These are phyloP conservation scores for Spongilla lacustris DNA, from an alignment of 37 sponge, comb jelly and placozoan species.

Conservation along the genomic window DNA sequence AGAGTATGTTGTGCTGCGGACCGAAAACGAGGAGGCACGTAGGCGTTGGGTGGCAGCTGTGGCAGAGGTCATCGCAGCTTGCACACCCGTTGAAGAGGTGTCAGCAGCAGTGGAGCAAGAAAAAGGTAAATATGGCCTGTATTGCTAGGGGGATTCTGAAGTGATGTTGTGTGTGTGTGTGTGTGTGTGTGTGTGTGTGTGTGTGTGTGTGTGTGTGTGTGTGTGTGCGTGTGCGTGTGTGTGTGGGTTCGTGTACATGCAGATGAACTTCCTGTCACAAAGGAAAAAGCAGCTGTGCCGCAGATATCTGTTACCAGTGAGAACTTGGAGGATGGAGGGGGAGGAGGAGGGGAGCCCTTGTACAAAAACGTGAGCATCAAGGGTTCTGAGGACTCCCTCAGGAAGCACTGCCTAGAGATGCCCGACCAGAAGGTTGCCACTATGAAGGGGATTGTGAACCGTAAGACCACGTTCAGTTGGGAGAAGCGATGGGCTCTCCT, in stretches of 20 bases:
- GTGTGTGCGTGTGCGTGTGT: slow-evolving; percentile 12
- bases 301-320: background rate
- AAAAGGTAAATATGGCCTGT: background rate
- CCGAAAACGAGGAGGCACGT: background rate
- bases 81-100: background rate
- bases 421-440: slow-evolving; percentile 38
- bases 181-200: slow-evolving; percentile 9
- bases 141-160: background rate
- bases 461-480: slow-evolving; percentile 37
- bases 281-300: background rate
- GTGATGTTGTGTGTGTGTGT: background rate
- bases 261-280: background rate
- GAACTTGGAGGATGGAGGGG: background rate
- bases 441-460: slow-evolving; percentile 53
- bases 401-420: slow-evolving; percentile 22
- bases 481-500: slow-evolving; percentile 55
- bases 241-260: background rate
- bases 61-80: slow-evolving; percentile 2
- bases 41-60: background rate
- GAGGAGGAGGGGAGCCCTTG: background rate
- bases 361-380: background rate
- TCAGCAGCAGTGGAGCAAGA: background rate
- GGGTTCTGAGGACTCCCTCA: background rate
- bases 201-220: background rate
- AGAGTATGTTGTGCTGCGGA: background rate